A percentile compares a stretch with the other conserved stretches of the same genome.
These are phyloP conservation scores for Lasiommata megera DNA, from an alignment of 2,888 invertebrate genomes.

Conservation along the genomic window DNA sequence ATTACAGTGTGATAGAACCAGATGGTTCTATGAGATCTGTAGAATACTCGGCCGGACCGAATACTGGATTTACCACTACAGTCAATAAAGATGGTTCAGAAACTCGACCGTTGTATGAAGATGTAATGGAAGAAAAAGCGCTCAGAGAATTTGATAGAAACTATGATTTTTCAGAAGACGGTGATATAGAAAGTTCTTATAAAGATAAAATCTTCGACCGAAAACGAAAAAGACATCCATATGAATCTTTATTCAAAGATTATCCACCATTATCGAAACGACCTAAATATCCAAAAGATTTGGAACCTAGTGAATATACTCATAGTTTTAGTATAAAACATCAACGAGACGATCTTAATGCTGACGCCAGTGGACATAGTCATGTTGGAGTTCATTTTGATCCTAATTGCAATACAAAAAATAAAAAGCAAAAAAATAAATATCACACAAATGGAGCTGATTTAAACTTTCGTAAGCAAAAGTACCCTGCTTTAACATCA, in stretches of 20 bases:
- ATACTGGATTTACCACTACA: constrained; percentile 80
- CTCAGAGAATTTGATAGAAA: constrained; percentile 62
- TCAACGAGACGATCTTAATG: constrained; percentile 51
- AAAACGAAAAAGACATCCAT: constrained; percentile 52
- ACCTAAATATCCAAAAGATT: constrained; percentile 54
- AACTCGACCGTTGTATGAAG: constrained; percentile 31
- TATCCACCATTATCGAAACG: constrained; percentile 48
- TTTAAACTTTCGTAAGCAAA: constrained; percentile 51
- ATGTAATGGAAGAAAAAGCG: constrained; percentile 54
- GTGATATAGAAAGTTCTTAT: constrained; percentile 49
- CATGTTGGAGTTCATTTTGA: constrained; percentile 63
- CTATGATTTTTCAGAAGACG: constrained; percentile 61
- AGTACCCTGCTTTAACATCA: constrained; percentile 49
- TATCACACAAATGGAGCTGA: constrained; percentile 52
- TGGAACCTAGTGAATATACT: constrained; percentile 65
- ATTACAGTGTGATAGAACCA: constrained; percentile 85
- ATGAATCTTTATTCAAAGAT: constrained; percentile 52
- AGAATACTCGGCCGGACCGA: constrained; percentile 82
- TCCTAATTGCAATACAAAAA: constrained; percentile 67
- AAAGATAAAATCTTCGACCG: constrained; percentile 42
- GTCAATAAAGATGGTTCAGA: constrained; percentile 74
- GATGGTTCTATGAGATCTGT: constrained; percentile 84
- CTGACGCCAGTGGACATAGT: constrained; percentile 54
- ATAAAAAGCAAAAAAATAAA: constrained; percentile 53
- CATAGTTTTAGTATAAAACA: constrained; percentile 68